Evolutionary conservation across 1,140 invertebrate genomes (phyloP).

Genomic region (Platyura marginata): DNA sequence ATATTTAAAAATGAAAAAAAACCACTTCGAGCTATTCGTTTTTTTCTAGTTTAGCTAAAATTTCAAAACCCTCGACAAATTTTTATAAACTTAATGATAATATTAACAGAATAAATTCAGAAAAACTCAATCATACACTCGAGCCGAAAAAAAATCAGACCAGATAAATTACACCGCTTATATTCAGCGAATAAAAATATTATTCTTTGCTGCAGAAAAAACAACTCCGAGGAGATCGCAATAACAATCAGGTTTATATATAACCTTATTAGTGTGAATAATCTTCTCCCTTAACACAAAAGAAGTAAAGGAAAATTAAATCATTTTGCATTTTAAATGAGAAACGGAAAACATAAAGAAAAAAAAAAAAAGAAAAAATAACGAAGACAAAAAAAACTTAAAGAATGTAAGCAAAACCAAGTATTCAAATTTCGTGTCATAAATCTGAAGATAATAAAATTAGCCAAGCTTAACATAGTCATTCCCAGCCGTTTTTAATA

Average conservation of each 20-base stretch:
- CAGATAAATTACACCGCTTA: not conserved
- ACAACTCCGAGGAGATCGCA: not conserved
- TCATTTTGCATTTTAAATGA: conserved; percentile 1
- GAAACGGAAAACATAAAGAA: not conserved
- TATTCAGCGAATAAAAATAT: not conserved
- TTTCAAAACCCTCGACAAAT: too few relatives aligned
- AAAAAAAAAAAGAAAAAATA: not conserved
- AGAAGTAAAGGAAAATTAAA: not conserved
- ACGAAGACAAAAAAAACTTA: not conserved
- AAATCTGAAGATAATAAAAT: conserved; percentile 2
- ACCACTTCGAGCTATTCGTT: too few relatives aligned
- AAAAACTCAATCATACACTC: too few relatives aligned
- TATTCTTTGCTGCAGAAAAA: not conserved
- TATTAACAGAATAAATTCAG: too few relatives aligned
- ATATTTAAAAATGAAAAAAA: too few relatives aligned
- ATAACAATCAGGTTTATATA: not conserved
- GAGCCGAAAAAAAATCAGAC: too few relatives aligned
- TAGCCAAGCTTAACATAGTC: conserved; percentile 2
- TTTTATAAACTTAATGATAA: too few relatives aligned
- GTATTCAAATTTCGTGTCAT: conserved; percentile 2
- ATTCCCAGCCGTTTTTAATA: conserved; percentile 1
- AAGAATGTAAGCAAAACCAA: not conserved
- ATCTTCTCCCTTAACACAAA: not conserved
- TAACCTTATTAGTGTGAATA: conserved; percentile 1
- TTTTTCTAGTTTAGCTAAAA: too few relatives aligned